Evolutionary conservation across 2,888 invertebrate species (phyloP).

Genomic region (Agrochola litura): DNA sequence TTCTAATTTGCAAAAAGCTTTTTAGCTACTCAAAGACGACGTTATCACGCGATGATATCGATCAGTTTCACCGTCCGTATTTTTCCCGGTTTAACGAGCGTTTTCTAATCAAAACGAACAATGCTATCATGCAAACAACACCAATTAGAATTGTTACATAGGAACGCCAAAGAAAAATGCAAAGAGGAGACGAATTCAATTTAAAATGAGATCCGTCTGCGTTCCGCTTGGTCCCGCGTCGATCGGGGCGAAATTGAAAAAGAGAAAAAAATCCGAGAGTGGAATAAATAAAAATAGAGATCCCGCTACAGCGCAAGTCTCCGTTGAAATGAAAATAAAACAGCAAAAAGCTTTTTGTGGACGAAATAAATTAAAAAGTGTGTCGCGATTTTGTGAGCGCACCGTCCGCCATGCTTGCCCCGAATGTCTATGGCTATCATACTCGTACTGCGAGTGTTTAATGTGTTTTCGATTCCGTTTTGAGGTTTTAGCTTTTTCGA

Average conservation of each 20-base stretch:
- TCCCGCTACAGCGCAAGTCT: slow-evolving; percentile 90
- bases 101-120: slow-evolving; percentile 80
- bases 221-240: slow-evolving; percentile 87
- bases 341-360: slow-evolving; percentile 89
- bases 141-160: slow-evolving; percentile 88
- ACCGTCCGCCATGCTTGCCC: slow-evolving; percentile 68
- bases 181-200: slow-evolving; percentile 87
- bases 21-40: slow-evolving; percentile 78
- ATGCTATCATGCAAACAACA: slow-evolving; percentile 86
- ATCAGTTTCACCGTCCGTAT: slow-evolving; percentile 73
- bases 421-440: slow-evolving; percentile 76
- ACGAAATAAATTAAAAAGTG: slow-evolving; percentile 90
- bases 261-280: slow-evolving; percentile 80
- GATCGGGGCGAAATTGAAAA: slow-evolving; percentile 89
- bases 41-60: slow-evolving; percentile 84
- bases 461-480: slow-evolving; percentile 64
- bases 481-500: slow-evolving; percentile 40
- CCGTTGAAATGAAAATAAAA: slow-evolving; percentile 90
- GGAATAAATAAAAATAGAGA: slow-evolving; percentile 90
- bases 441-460: slow-evolving; percentile 65
- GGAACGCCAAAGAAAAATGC: slow-evolving; percentile 83
- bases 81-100: slow-evolving; percentile 76
- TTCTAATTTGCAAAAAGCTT: slow-evolving; percentile 85
- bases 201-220: slow-evolving; percentile 89
- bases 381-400: slow-evolving; percentile 86